Evolutionary conservation across 2,113 vertebrate genomes (phyloP).

Genomic region (Andinoacara biseriatus): DNA sequence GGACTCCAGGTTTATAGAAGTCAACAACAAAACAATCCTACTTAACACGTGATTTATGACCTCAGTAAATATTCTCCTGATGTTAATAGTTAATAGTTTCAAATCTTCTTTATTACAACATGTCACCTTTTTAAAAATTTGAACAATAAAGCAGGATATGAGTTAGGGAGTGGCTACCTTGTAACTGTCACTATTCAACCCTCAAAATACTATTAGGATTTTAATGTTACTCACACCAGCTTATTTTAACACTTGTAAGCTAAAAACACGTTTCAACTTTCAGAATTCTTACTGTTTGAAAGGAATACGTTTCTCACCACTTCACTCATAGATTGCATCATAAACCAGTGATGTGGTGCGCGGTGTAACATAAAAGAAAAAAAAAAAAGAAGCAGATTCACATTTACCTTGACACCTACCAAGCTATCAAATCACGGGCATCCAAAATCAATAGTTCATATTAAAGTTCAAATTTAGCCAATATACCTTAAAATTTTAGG

Average conservation of each 20-base stretch:
- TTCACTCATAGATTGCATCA: neutral
- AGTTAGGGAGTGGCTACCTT: neutral
- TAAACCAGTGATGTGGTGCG: neutral
- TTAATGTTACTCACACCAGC: no score
- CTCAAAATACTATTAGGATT: no score
- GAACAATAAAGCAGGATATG: neutral
- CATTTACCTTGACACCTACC: neutral
- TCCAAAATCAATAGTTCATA: neutral
- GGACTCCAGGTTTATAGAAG: neutral
- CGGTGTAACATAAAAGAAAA: neutral
- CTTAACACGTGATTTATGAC: neutral
- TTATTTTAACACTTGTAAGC: no score
- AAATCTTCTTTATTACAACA: accelerated
- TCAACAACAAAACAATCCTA: neutral
- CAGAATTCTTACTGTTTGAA: neutral
- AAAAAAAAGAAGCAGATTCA: neutral
- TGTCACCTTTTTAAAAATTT: neutral
- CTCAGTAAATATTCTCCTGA: neutral
- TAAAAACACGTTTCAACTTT: no score
- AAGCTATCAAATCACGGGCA: neutral
- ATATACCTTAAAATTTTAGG: neutral
- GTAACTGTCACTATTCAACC: neutral
- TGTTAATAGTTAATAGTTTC: neutral
- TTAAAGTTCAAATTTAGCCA: neutral
- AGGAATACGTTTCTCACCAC: neutral